phyloP scores from a whole-genome alignment of 2,797 vertebrate genomes.

The Oryzias dopingdopingensis region DNA sequence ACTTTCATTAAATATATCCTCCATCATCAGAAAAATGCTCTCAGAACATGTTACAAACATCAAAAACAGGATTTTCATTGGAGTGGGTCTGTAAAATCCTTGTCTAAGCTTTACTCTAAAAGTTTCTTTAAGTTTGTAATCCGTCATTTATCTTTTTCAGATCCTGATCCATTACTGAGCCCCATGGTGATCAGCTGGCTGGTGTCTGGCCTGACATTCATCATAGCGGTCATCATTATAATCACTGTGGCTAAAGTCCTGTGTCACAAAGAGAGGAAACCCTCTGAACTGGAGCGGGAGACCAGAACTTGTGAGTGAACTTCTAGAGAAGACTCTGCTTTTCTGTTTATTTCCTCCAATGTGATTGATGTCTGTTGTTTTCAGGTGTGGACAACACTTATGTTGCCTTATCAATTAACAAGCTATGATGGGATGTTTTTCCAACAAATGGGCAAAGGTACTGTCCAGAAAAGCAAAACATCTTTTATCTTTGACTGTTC shows the following conservation, averaged over 20 bases:
- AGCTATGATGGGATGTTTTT: constrained; percentile 54
- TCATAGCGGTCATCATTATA: constrained; percentile 71
- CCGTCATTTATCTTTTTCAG: constrained; percentile 36
- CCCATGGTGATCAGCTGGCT: constrained; percentile 80
- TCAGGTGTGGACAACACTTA: constrained; percentile 83
- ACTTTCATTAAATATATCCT: too few species aligned
- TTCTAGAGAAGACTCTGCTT: background rate
- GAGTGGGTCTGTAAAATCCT: too few species aligned
- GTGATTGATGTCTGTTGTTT: constrained; percentile 32
- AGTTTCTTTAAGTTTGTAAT: too few species aligned
- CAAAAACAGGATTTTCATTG: too few species aligned
- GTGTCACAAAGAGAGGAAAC: constrained; percentile 74
- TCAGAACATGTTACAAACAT: too few species aligned
- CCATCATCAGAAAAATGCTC: too few species aligned
- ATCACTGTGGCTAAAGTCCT: constrained; percentile 72
- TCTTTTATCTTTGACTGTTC: background rate
- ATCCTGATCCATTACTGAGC: constrained; percentile 75
- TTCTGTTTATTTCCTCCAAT: background rate
- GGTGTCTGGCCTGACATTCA: constrained; percentile 74
- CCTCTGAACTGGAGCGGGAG: constrained; percentile 76
- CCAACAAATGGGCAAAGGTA: constrained; percentile 10
- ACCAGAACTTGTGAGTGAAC: constrained; percentile 76
- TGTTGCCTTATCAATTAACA: constrained; percentile 77
- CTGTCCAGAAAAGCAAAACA: background rate
- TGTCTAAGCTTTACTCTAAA: too few species aligned